Conservation (phyloP, 1,140 invertebrate genomes). For the Drosophila varians region DNA sequence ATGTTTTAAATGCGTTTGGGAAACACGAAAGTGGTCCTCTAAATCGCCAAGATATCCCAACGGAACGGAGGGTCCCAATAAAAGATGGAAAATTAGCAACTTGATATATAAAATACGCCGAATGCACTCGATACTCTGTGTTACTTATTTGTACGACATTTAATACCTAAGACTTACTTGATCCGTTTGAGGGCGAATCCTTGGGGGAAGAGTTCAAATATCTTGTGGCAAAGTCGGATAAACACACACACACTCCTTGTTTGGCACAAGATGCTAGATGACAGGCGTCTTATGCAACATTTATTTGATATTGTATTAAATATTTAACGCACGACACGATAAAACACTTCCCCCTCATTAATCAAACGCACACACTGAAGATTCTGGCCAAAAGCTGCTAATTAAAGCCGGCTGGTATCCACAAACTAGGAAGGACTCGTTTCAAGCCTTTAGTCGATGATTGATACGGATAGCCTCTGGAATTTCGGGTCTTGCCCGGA, state of each 20-base stretch:
- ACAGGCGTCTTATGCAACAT: slow-evolving; percentile 72
- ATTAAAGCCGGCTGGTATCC: slow-evolving; percentile 52
- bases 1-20: slow-evolving; percentile 33
- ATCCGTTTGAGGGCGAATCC: slow-evolving; percentile 21
- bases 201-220: slow-evolving; percentile 12
- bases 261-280: slow-evolving; percentile 51
- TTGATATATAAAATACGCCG: background rate
- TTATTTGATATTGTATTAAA: slow-evolving; percentile 79
- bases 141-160: slow-evolving; percentile 7
- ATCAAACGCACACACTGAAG: slow-evolving; percentile 34
- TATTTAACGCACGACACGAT: slow-evolving; percentile 79
- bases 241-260: slow-evolving; percentile 3
- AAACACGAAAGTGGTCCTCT: slow-evolving; percentile 10
- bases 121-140: background rate
- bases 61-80: slow-evolving; percentile 1
- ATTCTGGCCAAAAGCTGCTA: slow-evolving; percentile 38
- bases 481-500: slow-evolving; percentile 9
- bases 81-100: slow-evolving; percentile 1
- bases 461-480: slow-evolving; percentile 31
- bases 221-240: slow-evolving; percentile 20
- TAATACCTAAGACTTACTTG: slow-evolving; percentile 25
- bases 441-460: slow-evolving; percentile 34
- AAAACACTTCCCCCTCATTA: slow-evolving; percentile 81
- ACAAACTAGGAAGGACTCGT: slow-evolving; percentile 10
- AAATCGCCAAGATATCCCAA: slow-evolving; percentile 9